Conservation (phyloP, 2,888 invertebrate species). For the Drosophila sordidapex region DNA sequence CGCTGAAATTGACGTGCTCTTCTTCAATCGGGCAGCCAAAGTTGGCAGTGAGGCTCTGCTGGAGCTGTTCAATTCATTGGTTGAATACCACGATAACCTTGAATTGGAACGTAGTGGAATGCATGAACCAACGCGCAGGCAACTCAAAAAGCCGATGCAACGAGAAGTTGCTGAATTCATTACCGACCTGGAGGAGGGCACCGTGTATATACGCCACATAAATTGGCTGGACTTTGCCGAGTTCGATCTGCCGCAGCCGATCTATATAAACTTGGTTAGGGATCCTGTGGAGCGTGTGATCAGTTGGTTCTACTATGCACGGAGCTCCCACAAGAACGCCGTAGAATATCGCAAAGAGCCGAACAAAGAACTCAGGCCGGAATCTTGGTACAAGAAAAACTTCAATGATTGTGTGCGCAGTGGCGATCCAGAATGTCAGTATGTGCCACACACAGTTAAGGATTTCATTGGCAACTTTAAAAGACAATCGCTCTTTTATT, state of each 20-base stretch:
- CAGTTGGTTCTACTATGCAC: slow-evolving; percentile 95
- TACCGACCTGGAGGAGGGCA: slow-evolving; percentile 89
- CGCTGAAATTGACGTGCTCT: slow-evolving; percentile 90
- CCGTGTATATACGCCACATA: slow-evolving; percentile 94
- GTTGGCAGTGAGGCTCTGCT: slow-evolving; percentile 95
- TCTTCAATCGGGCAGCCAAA: slow-evolving; percentile 97
- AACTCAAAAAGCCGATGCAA: slow-evolving; percentile 34
- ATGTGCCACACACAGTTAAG: slow-evolving; percentile 86
- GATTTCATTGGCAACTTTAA: slow-evolving; percentile 93
- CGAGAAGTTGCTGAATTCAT: slow-evolving; percentile 84
- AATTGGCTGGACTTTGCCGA: slow-evolving; percentile 93
- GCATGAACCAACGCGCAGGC: slow-evolving; percentile 9
- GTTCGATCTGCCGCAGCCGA: slow-evolving; percentile 91
- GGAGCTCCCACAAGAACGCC: slow-evolving; percentile 84
- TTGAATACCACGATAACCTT: slow-evolving; percentile 51
- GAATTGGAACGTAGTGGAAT: slow-evolving; percentile 59
- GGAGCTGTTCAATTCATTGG: slow-evolving; percentile 86
- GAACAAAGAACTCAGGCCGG: slow-evolving; percentile 85
- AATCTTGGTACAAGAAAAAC: slow-evolving; percentile 86
- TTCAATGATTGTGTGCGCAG: slow-evolving; percentile 94
- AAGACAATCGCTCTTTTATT: slow-evolving; percentile 94
- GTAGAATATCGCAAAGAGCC: slow-evolving; percentile 93
- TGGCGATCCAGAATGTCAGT: slow-evolving; percentile 93
- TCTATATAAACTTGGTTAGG: slow-evolving; percentile 92
- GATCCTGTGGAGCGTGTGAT: slow-evolving; percentile 95